Evolutionary conservation across 2,797 vertebrate species (phyloP).

Genomic region (Macrochelys suwanniensis): DNA sequence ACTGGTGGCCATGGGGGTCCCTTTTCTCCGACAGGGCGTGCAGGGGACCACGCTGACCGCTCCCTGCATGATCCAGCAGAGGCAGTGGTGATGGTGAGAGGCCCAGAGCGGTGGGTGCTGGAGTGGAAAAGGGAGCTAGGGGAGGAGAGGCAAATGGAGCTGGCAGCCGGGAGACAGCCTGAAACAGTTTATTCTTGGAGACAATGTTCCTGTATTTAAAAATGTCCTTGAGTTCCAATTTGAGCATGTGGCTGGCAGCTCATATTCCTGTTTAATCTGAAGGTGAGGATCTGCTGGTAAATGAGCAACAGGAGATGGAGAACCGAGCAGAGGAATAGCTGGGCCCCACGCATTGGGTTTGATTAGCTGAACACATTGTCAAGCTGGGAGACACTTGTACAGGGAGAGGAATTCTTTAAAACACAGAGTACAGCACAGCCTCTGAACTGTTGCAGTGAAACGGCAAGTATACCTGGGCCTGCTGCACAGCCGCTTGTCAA

Average conservation of each 20-base stretch:
- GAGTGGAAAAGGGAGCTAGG: no score
- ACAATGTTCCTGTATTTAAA: background rate
- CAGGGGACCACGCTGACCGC: no score
- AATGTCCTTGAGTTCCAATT: background rate
- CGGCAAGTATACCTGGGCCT: no score
- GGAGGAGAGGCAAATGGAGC: no score
- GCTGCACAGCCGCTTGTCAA: background rate
- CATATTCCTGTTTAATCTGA: background rate
- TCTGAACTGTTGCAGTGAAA: background rate
- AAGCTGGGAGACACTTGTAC: background rate
- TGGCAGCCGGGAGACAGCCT: background rate
- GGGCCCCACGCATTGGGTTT: background rate
- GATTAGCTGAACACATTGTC: background rate
- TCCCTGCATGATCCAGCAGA: background rate
- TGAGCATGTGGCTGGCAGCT: background rate
- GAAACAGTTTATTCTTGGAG: background rate
- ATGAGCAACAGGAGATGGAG: background rate
- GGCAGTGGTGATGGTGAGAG: background rate
- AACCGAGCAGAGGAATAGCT: background rate
- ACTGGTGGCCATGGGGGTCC: background rate
- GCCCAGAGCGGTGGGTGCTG: background rate
- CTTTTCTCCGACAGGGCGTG: background rate
- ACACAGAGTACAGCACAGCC: rapidly evolving
- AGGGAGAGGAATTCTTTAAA: background rate
- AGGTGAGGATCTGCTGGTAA: background rate